Evolutionary conservation across 35 echinoderm and acorn worm genomes (phyloP), one percentile per base, ranked within the genome.

Genomic region (Anneissia japonica): DNA sequence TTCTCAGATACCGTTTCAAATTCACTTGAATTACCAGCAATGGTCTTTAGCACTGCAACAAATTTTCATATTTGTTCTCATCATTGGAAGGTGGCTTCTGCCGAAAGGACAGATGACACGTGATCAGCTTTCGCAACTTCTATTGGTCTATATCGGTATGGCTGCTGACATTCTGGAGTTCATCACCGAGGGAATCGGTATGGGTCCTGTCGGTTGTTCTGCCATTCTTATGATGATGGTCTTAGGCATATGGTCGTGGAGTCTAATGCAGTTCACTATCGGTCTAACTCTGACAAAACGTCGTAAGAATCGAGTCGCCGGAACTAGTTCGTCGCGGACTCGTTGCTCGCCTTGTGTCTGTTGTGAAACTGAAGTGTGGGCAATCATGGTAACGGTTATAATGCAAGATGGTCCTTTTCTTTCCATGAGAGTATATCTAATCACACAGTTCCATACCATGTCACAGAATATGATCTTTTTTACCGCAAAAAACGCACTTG

Each of bases 351-450:
- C 31, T 26, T 78, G 32, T 32, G 1, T 12, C 36, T 99, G 96
- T 46, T 99, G 96, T 73, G 96, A 99, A 76, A 94, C 96, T 10
- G 96, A 99, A 75, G 96, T 99, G 10, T 99, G 96, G 96, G 96
- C 92, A 77, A 91, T 99, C 34, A 89, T 99, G 83, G 90, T 92
- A 16, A 99, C 91, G 14, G 88, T 99, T 13, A 86, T 99, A 4
- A 99, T 99, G 96, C 96, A 99, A 73, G 96, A 99, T 81, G 96
- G 96, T 72, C 96, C 96, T 23, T 99, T 94, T 80, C 87, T 94
- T 37, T 83, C 89, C 45, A 91, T 94, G 89, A 82, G 92, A 37
- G 78, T 94, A 0, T 94, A 91, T 72, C 46, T 94, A 4, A 30
- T 99, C 17, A 91, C 88, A 37, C 85, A 91, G 75, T 75, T 88